Evolutionary conservation across 2,888 invertebrate species (phyloP), one percentile per base, ranked within the genome.

Genomic region (Acleris cristana): DNA sequence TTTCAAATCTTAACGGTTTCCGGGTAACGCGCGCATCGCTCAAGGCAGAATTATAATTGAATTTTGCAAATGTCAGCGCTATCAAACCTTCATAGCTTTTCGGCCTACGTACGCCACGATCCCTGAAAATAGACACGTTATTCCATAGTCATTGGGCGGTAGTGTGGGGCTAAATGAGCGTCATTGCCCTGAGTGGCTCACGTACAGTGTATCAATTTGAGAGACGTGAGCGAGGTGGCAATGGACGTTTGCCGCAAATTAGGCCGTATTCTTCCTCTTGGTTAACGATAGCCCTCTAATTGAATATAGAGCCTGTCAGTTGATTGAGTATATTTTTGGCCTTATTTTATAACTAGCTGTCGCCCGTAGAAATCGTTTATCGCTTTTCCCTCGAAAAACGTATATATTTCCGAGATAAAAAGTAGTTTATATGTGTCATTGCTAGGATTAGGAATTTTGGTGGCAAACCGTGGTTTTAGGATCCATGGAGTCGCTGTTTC

Each of bases 151-250:
- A 67, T 67, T 63, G 57, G 75, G 75, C 74, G 71, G 70, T 71
- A 73, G 76, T 76, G 73, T 73, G 78, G 78, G 77, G 77, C 73
- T 72, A 79, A 86, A 86, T 85, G 86, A 84, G 80, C 81, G 78
- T 81, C 85, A 86, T 84, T 81, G 76, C 75, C 79, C 77, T 80
- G 79, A 87, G 85, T 83, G 80, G 78, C 73, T 82, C 87, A 87
- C 87, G 87, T 86, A 76, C 78, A 65, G 76, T 79, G 83, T 87
- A 88, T 87, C 86, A 88, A 87, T 88, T 87, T 85, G 84, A 75
- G 73, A 72, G 71, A 85, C 87, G 87, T 87, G 87, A 82, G 74
- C 74, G 76, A 83, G 82, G 76, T 85, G 79, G 79, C 77, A 80
- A 85, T 70, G 62, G 64, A 62, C 62, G 65, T 51, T 65, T 58